Evolutionary conservation across 2,797 vertebrate species (phyloP).

Genomic region (Acipenser transmontanus): DNA sequence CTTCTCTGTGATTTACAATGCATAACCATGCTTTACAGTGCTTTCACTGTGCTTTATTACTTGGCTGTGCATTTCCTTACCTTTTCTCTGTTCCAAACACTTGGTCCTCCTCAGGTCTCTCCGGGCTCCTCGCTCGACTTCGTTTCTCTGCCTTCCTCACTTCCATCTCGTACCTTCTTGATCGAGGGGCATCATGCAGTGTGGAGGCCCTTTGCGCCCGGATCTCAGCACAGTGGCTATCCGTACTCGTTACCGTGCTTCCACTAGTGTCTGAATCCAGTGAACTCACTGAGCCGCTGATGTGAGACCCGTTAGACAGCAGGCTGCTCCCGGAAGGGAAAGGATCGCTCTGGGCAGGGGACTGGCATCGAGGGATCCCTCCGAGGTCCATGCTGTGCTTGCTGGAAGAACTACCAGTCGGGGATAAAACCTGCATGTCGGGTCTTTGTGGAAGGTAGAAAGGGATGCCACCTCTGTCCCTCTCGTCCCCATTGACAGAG

Average conservation of each 20-base stretch:
- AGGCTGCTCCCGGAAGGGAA: constrained; percentile 69
- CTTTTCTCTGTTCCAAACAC: constrained; percentile 65
- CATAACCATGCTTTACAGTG: too few relatives aligned
- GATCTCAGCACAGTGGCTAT: constrained; percentile 52
- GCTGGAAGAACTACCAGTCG: constrained; percentile 62
- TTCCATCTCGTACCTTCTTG: constrained; percentile 50
- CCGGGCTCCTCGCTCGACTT: constrained; percentile 56
- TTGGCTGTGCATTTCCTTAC: constrained; percentile 28
- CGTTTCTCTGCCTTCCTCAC: constrained; percentile 64
- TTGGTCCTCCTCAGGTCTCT: constrained; percentile 48
- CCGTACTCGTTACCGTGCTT: constrained; percentile 63
- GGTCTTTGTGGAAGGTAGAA: constrained; percentile 38
- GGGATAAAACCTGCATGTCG: constrained; percentile 51
- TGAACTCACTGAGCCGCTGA: constrained; percentile 71
- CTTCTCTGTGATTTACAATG: too few relatives aligned
- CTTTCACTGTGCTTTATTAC: too few relatives aligned
- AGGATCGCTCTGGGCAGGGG: constrained; percentile 66
- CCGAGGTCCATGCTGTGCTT: constrained; percentile 39
- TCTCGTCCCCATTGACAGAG: constrained; percentile 64
- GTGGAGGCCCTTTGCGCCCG: constrained; percentile 26
- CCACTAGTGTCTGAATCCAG: constrained; percentile 70
- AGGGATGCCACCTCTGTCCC: constrained; percentile 43
- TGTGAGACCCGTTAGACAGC: constrained; percentile 73
- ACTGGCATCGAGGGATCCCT: constrained; percentile 63
- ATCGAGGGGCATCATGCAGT: constrained; percentile 43